Evolutionary conservation across 2,113 vertebrate species (phyloP), one percentile per base, ranked within the genome.

Genomic region (Pelvicachromis taeniatus): DNA sequence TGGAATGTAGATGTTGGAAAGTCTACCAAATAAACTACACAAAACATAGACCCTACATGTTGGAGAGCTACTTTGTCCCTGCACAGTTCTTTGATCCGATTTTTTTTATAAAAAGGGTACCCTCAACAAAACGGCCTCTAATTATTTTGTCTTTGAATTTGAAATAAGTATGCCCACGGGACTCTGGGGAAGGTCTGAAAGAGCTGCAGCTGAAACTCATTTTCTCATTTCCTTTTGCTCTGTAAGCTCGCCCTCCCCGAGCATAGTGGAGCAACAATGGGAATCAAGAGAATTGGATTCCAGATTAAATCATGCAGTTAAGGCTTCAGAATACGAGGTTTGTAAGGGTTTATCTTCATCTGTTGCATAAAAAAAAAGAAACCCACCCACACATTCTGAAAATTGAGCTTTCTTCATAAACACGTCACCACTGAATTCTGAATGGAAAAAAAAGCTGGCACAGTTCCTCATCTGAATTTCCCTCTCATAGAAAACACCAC

Each of bases 101-200:
- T 92, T n/a, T n/a, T n/a, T n/a, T n/a, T n/a, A n/a, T 92, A 91
- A 92, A 80, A 81, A 90, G 88, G 84, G 63, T 78, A 85, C 73
- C 80, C 83, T 85, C 86, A 80, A 90, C 80, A 84, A 95, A 93
- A 93, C 42, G 48, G 80, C 84, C 88, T 95, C 83, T 95, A 93
- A 95, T 94, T 93, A 95, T 90, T 93, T 90, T 85, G 85, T 87
- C 89, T 91, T 90, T 93, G 91, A 90, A 89, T 93, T 86, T 80
- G 63, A 91, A 92, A 87, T 78, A 77, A 88, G 89, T 91, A 94
- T 83, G 53, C 89, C 56, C 88, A 61, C 12, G 50, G 45, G 93
- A 91, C 77, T 53, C 45, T 26, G 85, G 85, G 33, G 88, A 87
- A 89, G 86, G 89, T 89, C 88, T 87, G 83, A 82, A 31, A 81